phyloP scores from a whole-genome alignment of 2,113 vertebrate species.

The Chloropsis cyanopogon region DNA sequence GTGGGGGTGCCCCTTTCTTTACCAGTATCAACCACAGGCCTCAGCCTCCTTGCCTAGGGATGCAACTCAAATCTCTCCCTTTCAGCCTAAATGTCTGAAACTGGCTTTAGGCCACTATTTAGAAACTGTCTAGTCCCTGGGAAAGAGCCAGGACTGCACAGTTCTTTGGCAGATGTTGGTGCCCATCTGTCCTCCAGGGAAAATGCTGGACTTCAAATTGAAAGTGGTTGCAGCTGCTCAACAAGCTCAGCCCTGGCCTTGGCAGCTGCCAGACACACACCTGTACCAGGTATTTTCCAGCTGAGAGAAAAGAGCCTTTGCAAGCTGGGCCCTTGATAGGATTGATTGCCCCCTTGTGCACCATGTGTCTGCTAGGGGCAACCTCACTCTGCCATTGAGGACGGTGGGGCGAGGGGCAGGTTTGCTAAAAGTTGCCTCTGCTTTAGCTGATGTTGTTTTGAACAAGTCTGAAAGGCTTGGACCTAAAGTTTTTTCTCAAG shows the following conservation, averaged over 20 bases:
- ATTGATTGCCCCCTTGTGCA: neutral
- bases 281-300: neutral
- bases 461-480: neutral
- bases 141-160: neutral
- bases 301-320: neutral
- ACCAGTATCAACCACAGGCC: neutral
- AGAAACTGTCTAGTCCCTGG: neutral
- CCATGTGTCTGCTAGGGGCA: neutral
- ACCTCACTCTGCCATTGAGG: neutral
- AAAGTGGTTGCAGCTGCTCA: neutral
- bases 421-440: neutral
- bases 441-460: neutral
- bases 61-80: neutral
- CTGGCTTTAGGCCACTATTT: neutral
- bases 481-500: neutral
- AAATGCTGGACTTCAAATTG: neutral
- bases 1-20: neutral
- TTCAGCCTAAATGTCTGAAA: neutral
- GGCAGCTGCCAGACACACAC: neutral
- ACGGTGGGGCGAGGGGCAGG: accelerated
- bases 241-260: neutral
- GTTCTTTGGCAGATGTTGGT: neutral
- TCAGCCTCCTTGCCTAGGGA: neutral
- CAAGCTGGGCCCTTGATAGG: neutral
- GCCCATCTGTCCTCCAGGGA: neutral